Evolutionary conservation across 2,797 vertebrate species (phyloP).

Genomic region (Sphaeramia orbicularis): DNA sequence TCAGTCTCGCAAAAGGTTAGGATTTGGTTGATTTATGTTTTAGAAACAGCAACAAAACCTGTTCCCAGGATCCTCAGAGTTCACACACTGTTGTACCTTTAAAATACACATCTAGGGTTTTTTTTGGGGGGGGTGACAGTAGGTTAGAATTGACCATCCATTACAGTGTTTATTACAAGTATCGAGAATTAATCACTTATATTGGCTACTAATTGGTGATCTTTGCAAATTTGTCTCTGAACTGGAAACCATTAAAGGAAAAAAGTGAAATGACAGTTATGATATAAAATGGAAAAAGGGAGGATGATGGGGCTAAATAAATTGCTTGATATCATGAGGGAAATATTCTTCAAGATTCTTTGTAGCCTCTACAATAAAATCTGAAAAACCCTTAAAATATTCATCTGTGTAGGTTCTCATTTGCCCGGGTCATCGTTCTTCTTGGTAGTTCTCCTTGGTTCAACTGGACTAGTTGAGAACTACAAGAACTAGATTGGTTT

Average conservation of each 20-base stretch:
- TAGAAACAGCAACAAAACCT: conserved; percentile 19
- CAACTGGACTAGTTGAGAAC: too few relatives aligned
- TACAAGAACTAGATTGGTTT: too few relatives aligned
- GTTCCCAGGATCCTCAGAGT: not conserved
- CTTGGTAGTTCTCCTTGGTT: too few relatives aligned
- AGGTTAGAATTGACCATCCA: too few relatives aligned
- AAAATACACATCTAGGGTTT: not conserved
- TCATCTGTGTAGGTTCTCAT: too few relatives aligned
- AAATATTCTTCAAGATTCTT: not conserved
- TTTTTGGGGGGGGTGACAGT: not conserved
- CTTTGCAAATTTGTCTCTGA: not conserved
- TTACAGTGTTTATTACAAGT: not conserved
- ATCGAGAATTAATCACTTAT: not conserved
- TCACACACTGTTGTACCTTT: conserved; percentile 4
- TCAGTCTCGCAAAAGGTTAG: conserved; percentile 33
- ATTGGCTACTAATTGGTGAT: not conserved
- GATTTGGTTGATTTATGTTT: conserved; percentile 48
- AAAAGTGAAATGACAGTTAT: not conserved
- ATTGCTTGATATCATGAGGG: not conserved
- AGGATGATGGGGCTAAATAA: not conserved
- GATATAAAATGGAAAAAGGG: not conserved
- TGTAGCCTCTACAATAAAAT: too few relatives aligned
- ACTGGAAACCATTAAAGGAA: not conserved
- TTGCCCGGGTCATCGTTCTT: too few relatives aligned
- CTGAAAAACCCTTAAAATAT: too few relatives aligned